Percentiles rank a stretch among this genome's conserved stretches.
phyloP scores from a whole-genome alignment of 2,797 vertebrate genomes.

The Ara ararauna region DNA sequence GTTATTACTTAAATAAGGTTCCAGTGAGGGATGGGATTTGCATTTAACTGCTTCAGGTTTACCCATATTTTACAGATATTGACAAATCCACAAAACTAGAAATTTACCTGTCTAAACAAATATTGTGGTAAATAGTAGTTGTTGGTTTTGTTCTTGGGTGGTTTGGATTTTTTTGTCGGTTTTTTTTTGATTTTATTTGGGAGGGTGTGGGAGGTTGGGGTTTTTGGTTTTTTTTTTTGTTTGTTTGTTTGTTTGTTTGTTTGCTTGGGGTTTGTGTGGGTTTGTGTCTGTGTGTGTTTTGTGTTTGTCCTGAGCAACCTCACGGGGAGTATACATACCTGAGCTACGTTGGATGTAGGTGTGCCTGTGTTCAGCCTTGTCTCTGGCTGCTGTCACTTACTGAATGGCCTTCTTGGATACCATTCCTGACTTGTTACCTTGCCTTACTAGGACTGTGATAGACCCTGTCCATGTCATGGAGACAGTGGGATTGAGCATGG shows the following conservation, averaged over 20 bases:
- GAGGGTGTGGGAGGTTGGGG: not conserved
- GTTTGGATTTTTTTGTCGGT: accelerated
- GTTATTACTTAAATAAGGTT: not conserved
- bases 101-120: not conserved
- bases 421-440: not conserved
- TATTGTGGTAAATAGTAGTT: not conserved
- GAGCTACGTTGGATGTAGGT: not conserved
- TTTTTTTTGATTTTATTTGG: no score
- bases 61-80: not conserved
- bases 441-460: not conserved
- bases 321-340: no score
- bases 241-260: not conserved
- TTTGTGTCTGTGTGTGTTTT: not conserved
- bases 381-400: not conserved
- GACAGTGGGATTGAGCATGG: not conserved
- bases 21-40: not conserved
- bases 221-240: not conserved
- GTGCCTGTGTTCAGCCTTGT: not conserved
- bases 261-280: not conserved
- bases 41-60: not conserved
- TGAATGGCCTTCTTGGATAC: not conserved
- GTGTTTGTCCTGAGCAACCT: not conserved
- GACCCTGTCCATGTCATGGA: not conserved
- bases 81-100: not conserved
- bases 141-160: not conserved